Percentiles rank a stretch among this genome's conserved stretches.
Evolutionary conservation across 2,113 vertebrate species (phyloP).

Genomic region (Bagarius yarrelli): DNA sequence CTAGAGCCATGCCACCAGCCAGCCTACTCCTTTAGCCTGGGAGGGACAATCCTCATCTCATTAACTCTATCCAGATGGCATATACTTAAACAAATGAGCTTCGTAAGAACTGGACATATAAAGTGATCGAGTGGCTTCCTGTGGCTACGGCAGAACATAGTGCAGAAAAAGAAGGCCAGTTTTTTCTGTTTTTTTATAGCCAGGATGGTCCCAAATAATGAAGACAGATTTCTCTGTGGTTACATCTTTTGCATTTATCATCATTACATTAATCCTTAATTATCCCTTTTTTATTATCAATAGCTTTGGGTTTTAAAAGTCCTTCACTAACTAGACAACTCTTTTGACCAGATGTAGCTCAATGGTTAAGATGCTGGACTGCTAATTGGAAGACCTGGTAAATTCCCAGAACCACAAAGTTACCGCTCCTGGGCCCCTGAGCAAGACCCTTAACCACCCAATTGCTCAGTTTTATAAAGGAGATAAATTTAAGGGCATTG

Average conservation of each 20-base stretch:
- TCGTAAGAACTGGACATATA: slow-evolving; percentile 33
- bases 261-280: not conserved
- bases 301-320: not conserved
- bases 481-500: no score
- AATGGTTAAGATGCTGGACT: no score
- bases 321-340: not conserved
- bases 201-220: not conserved
- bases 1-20: slow-evolving; percentile 1
- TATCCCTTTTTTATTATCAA: not conserved
- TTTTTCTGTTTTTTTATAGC: not conserved
- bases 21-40: slow-evolving; percentile 11
- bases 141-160: slow-evolving; percentile 32
- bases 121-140: slow-evolving; percentile 23
- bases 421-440: no score
- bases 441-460: no score
- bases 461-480: no score
- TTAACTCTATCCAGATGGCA: slow-evolving; percentile 63
- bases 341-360: not conserved
- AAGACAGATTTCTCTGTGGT: not conserved
- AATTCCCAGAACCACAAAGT: no score
- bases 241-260: not conserved
- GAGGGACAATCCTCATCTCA: slow-evolving; percentile 34
- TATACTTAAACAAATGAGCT: slow-evolving; percentile 66
- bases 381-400: no score
- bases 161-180: not conserved